Evolutionary conservation across 2,797 vertebrate genomes (phyloP).

Genomic region (Neosalanx taihuensis): DNA sequence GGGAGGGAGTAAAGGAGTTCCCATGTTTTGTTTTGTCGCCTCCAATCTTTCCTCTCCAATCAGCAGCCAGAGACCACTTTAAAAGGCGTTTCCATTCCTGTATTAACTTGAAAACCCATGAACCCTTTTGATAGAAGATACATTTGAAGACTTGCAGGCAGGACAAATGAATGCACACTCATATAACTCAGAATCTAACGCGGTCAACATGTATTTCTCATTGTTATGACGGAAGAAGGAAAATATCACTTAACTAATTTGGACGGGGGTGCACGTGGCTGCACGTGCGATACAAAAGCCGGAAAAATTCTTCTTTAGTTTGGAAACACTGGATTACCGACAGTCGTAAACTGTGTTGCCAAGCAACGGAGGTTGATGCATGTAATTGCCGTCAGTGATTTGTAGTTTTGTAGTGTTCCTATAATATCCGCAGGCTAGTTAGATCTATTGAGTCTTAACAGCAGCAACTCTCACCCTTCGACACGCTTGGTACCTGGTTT

Average conservation of each 20-base stretch:
- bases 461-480: not conserved
- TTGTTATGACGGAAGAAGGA: not conserved
- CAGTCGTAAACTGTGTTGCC: constrained; percentile 7
- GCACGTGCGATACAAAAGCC: too few relatives aligned
- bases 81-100: constrained; percentile 61
- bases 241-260: not conserved
- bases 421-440: too few relatives aligned
- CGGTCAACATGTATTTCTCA: not conserved
- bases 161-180: constrained; percentile 2
- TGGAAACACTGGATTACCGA: not conserved
- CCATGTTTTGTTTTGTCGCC: constrained; percentile 33
- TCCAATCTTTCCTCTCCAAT: constrained; percentile 60
- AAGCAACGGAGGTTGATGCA: constrained; percentile 13
- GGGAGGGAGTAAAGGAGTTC: constrained; percentile 33
- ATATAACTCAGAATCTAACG: constrained; percentile 5
- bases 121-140: constrained; percentile 36
- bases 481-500: not conserved
- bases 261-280: too few relatives aligned
- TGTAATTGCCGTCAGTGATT: constrained; percentile 6
- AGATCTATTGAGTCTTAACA: not conserved
- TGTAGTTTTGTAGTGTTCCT: not conserved
- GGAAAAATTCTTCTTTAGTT: not conserved
- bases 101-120: constrained; percentile 51
- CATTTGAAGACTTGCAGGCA: constrained; percentile 51
- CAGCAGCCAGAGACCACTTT: constrained; percentile 42